Base-by-base conservation (phyloP, 2,888 invertebrate genomes). In the Leptinotarsa tumamoca region DNA sequence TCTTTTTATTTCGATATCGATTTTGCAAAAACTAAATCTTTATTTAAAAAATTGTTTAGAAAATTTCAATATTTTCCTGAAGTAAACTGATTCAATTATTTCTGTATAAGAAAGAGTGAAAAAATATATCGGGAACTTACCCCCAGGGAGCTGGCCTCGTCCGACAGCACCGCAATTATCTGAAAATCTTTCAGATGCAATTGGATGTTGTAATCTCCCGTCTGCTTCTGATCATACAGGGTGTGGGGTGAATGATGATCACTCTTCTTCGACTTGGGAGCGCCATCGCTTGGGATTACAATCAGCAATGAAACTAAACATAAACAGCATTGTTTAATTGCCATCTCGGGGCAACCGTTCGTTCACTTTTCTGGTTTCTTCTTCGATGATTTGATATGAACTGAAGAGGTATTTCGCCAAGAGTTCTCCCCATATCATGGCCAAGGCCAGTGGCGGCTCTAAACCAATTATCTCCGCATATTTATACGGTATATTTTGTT, bases 181-280 rank as follows among this genome's bases (percentile, higher is more conserved):
- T 94, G 92, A 79, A 95, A 90, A 88, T 95, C 94, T 89, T 95
- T 95, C 79, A 95, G 89, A 87, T 94, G 94, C 79, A 96, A 90
- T 85, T 94, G 94, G 80, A 96, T 92, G 87, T 96, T 96, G 81
- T 94, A 90, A 82, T 94, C 93, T 23, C 95, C 95, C 4, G 91
- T 92, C 89, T 96, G 95, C 66, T 93, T 91, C 87, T 95, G 95
- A 87, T 95, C 95, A 87, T 89, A 91, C 73, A 84, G 87, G 66
- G 84, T 83, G 10, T 85, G 81, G 1, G 83, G 82, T 51, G 61
- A 66, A 50, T 43, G 4, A 43, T 67, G 61, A 10, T 73, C 73
- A 27, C 72, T 80, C 68, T 72, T 75, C 71, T 81, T 83, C 33
- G 80, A 76, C 68, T 80, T 79, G 14, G 80, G 80, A 10, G 82